Base-by-base conservation (phyloP, 2,888 invertebrate genomes). In the Meta bourneti region DNA sequence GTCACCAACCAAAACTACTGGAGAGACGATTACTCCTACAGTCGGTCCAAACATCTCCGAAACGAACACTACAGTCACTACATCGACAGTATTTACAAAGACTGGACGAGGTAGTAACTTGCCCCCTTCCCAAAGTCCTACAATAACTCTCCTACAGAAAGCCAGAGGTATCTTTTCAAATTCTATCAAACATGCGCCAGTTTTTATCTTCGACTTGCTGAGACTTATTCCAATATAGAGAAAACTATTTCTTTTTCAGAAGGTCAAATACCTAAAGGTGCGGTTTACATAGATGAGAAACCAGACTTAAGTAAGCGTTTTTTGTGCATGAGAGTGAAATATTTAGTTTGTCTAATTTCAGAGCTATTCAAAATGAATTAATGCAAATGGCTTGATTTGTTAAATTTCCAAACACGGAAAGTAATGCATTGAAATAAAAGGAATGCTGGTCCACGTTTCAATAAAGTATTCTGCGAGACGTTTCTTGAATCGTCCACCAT, bases 141-240 rank as follows among this genome's bases (percentile, higher is more conserved):
- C 97, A 7, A 97, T 98, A 94, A 98, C 98, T 0, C 95, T 98
- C 72, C 96, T 98, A 92, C 98, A 98, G 95, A 98, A 97, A 95
- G 97, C 97, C 89, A 96, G 98, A 97, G 98, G 98, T 98, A 95
- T 94, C 82, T 83, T 83, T 92, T 88, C 48, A 8, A 6, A 34
- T 34, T 34, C 34, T 34, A 34, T 34, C 34, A 34, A 34, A 34
- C 34, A 34, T 2, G 34, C 4, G 34, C 34, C 34, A 34, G 34
- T 34, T 34, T 34, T 2, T 34, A 34, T 2, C 4, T 34, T 34
- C 34, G 34, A 4, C 34, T 34, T 34, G 34, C 1, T 34, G 34
- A 34, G 4, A 34, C 34, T 34, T 34, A 34, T 34, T 34, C 34
- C 34, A 34, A 34, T 34, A 34, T 34, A 34, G 34, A 34, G 34